Base-by-base conservation (phyloP, 2,888 invertebrate genomes). In the Drosophila bunnanda region DNA sequence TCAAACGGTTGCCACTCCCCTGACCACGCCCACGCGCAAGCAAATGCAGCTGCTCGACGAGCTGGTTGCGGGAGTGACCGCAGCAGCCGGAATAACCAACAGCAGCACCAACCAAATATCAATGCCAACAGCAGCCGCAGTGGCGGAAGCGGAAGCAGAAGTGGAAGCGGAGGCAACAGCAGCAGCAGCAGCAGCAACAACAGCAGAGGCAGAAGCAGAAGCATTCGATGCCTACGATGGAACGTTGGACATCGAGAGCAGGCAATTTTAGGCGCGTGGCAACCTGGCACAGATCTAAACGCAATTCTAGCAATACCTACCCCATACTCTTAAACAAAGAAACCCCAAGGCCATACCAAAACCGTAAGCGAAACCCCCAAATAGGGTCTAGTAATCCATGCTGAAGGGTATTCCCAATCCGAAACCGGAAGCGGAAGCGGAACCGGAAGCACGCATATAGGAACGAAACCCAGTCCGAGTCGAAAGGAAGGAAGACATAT, bases 1-100 rank as follows among this genome's bases (percentile, higher is more conserved):
- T 93, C 93, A 93, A 90, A 93, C 93, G 92, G 93, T 91, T 78
- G 93, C 92, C 85, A 93, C 93, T 82, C 93, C 90, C 77, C 70
- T 89, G 68, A 80, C 79, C 65, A 80, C 90, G 82, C 90, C 90
- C 74, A 88, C 89, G 92, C 93, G 92, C 56, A 84, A 87, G 57
- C 84, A 87, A 43, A 76, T 86, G 48, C 71, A 83, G 60, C 77
- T 87, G 87, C 76, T 83, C 20, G 84, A 86, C 58, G 77, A 83
- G 48, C 72, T 83, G 34, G 83, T 80, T n/a, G 72, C 56, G 17
- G 48, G 57, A 3, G 48, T 69, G 36, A 43, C 41, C 15, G 32
- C 55, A 39, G 44, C 46, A 28, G 67, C 53, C 7, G 54, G 36
- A 30, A 34, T 66, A 41, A 38, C 30, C 60, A 36, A n/a, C 12